Evolutionary conservation across 2,113 vertebrate species (phyloP), one percentile per base, ranked within the genome.

Genomic region (Macrotus californicus): DNA sequence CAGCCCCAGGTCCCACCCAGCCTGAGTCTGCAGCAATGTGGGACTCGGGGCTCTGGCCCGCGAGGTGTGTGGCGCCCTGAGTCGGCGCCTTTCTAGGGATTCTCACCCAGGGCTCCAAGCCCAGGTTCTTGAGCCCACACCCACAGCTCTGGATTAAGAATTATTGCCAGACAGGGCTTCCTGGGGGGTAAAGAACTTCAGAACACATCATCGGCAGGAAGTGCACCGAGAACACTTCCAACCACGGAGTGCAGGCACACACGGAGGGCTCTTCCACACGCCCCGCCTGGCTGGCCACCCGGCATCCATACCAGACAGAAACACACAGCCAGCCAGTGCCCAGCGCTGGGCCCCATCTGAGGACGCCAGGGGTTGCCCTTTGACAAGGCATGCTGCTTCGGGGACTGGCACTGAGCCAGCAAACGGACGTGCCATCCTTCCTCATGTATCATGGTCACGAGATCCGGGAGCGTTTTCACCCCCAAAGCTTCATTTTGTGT

Each of bases 401-500:
- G 24, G 26, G 59, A 61, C 24, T 12, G 59, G 24, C 59, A 4
- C 59, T 29, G 59, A 26, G 59, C 12, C 96, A 89, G 77, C 89
- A 41, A 96, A 96, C 0, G 0, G 85, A 86, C 64, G 91, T 24
- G 94, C 94, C 0, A 13, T 26, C 48, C 94, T 92, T 95, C 94
- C 92, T 89, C 94, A 89, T 89, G 76, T 87, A 80, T 76, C 72
- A 69, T 31, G 26, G 91, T 89, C 94, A 61, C 90, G 21, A 94
- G 96, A 59, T 43, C 87, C 66, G 13, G 36, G 16, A 84, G 24
- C 24, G 7, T 29, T 61, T 61, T 29, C 59, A 61, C 97, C 96
- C 95, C 96, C 96, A 92, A 98, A 98, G 96, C 91, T 91, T 94
- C 97, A 96, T 97, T 98, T 98, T 94, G 84, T 88, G 86, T 87